Base-by-base conservation (phyloP, 2,797 vertebrate genomes). In the Tapera naevia region DNA sequence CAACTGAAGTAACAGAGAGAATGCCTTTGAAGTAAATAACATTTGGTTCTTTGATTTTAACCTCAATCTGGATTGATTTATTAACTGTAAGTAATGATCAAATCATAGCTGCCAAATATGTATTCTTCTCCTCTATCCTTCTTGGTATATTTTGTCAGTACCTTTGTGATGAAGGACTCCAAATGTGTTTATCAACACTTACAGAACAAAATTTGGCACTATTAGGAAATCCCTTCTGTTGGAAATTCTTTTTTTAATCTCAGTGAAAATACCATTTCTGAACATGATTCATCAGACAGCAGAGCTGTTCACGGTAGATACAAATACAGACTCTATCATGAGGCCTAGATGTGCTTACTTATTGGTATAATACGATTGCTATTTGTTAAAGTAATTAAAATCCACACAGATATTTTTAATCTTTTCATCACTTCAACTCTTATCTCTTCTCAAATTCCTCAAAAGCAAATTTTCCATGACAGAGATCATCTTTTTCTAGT, bases 171-270 rank as follows among this genome's bases (percentile, higher is more conserved):
- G 32, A 86, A 93, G 82, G 80, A 84, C 45, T 96, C 92, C 91
- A 95, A 95, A 94, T 76, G 70, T 93, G 56, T 93, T 96, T 96
- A 96, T 95, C 80, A 89, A 94, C 91, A 95, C 92, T 94, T 86
- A 81, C 30, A 79, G 95, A 97, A 95, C 54, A 89, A 88, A 96
- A 89, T 84, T 94, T 95, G 89, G 86, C 94, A 96, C 43, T 93
- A 95, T 91, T 96, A 95, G 94, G 94, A 91, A 94, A 94, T 66
- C 80, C 89, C 91, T 95, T 94, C 88, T 46, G 76, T 84, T 93
- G 78, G 86, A 90, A 96, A 88, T 92, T 91, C 89, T 92, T 97
- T 95, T 96, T 97, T 94, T 96, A 94, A 96, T 90, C 94, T 86
- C 64, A 85, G 82, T 92, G 91, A 88, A 96, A 96, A 97, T 92